A percentile compares a stretch with the other conserved stretches of the same genome.
phyloP scores from a whole-genome alignment of 1,140 invertebrate genomes.

The Drosophila carrolli region DNA sequence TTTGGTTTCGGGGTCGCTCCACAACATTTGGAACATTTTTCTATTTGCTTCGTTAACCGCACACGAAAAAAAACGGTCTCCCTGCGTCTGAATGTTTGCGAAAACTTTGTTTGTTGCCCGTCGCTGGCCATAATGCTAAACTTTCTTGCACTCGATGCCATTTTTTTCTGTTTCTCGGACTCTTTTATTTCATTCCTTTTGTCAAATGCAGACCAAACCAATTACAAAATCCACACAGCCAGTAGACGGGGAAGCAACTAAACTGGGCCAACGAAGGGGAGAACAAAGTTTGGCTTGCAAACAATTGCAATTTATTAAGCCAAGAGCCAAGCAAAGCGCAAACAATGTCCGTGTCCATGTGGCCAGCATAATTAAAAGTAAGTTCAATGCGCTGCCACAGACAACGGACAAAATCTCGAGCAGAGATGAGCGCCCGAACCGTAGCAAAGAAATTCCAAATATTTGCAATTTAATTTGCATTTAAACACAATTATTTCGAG shows the following conservation, averaged over 20 bases:
- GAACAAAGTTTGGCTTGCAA: constrained; percentile 73
- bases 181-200: constrained; percentile 55
- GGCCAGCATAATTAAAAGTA: constrained; percentile 76
- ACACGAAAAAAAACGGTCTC: constrained; percentile 47
- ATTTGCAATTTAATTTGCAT: constrained; percentile 47
- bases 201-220: constrained; percentile 79
- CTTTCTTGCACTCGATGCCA: constrained; percentile 56
- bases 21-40: constrained; percentile 58
- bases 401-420: constrained; percentile 9
- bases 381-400: constrained; percentile 71
- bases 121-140: constrained; percentile 74
- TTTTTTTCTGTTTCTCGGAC: constrained; percentile 11
- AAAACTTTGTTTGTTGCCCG: constrained; percentile 70
- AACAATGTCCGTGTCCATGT: constrained; percentile 73
- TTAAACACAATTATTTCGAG: constrained; percentile 32
- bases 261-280: constrained; percentile 47
- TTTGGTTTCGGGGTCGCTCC: constrained; percentile 19
- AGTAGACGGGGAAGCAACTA: constrained; percentile 33
- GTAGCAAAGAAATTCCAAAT: constrained; percentile 19
- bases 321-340: constrained; percentile 63
- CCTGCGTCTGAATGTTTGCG: constrained; percentile 67
- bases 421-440: constrained; percentile 31
- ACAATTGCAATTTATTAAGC: constrained; percentile 83
- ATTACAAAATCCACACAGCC: constrained; percentile 69
- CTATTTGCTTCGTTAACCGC: constrained; percentile 80